Base-by-base conservation (phyloP, 2,888 invertebrate species). In the Notocelia uddmanniana region DNA sequence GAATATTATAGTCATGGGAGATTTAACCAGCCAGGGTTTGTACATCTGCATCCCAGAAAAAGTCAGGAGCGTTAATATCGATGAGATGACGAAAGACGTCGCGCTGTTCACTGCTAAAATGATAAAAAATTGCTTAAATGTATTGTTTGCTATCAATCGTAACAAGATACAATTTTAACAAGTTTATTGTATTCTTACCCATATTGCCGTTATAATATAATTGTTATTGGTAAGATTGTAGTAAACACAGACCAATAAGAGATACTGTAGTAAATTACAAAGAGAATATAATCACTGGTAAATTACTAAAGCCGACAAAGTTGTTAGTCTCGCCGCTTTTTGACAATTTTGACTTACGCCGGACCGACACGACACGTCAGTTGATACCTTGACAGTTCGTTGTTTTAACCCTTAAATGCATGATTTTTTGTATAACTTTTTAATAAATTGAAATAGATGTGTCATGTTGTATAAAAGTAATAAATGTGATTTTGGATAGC, bases 41-140 rank as follows among this genome's bases (percentile, higher is more conserved):
- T 98, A 98, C 94, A 98, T 97, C 92, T 98, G 98, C 97, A 99
- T 97, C 68, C 97, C 97, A 79, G 98, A 98, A 91, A 98, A 98
- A 80, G 98, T 93, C 10, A 98, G 94, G 41, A 98, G 95, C 10
- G 97, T 96, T 79, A 98, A 89, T 78, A 98, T 97, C 48, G 96
- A 95, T 0, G 98, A 96, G 78, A 98, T 89, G 63, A 96, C 90
- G 78, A 97, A 96, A 11, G 97, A 97, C 80, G 96, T 95, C 85
- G 96, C 95, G 85, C 96, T 96, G 76, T 96, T 95, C 52, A 96
- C 95, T 78, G 96, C 96, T 96, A 92, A 85, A 95, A 94, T 41
- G 9, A 76, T 37, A 68, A 78, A 70, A 77, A 74, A 66, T 8
- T 63, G 37, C 19, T 48, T 66, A 48, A 50, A 23, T 50, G 52